These are phyloP conservation scores for Mormyrus proboscirostris DNA, from an alignment of 2,797 vertebrate species.

Conservation along the genomic window DNA sequence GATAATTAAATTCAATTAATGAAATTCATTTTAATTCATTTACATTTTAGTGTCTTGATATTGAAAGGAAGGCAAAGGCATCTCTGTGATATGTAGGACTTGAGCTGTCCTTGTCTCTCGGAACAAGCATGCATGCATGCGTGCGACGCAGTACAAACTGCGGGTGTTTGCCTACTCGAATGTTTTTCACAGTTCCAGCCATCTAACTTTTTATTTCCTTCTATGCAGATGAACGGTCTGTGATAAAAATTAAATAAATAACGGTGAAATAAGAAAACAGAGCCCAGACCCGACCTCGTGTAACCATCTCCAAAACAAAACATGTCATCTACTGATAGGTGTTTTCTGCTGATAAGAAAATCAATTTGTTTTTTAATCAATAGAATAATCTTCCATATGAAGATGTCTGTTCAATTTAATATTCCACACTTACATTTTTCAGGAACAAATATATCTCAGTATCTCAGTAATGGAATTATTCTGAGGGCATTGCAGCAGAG, in stretches of 20 bases:
- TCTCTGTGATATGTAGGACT: neutral
- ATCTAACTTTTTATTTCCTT: neutral
- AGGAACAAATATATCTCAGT: constrained; percentile 3
- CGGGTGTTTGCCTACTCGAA: neutral
- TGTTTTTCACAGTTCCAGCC: neutral
- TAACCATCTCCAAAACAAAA: neutral
- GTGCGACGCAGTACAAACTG: neutral
- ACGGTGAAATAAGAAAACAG: neutral
- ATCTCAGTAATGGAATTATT: constrained; percentile 13
- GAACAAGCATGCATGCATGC: neutral
- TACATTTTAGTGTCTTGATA: neutral
- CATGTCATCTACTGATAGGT: neutral
- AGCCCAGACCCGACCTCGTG: neutral
- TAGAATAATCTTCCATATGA: constrained; percentile 1
- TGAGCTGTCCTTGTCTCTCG: neutral
- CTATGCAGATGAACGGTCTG: neutral
- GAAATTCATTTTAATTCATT: neutral
- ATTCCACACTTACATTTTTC: constrained; percentile 11
- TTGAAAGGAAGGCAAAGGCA: neutral
- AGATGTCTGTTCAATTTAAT: constrained; percentile 4
- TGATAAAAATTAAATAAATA: neutral
- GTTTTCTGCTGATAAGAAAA: constrained; percentile 4
- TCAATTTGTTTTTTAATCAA: constrained; percentile 17
- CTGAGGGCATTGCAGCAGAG: neutral
- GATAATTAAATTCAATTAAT: constrained; percentile 6